A percentile compares a stretch with the other conserved stretches of the same genome.
These are phyloP conservation scores for Ceyx melanurus DNA, from an alignment of 2,113 vertebrate species.

Conservation along the genomic window DNA sequence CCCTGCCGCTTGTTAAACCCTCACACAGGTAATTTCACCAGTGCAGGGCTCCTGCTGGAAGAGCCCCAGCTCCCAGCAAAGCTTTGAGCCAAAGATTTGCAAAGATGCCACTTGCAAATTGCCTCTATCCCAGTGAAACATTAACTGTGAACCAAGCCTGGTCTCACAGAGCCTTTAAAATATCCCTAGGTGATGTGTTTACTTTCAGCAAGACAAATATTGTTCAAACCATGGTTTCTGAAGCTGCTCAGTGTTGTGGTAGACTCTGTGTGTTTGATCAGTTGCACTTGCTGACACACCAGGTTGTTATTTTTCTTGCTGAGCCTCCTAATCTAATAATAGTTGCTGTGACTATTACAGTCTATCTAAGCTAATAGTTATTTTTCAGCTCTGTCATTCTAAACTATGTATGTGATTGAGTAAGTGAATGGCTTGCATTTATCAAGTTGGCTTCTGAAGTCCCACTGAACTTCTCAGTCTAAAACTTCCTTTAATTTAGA, in stretches of 20 bases:
- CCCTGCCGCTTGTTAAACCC: background rate
- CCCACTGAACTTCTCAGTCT: background rate
- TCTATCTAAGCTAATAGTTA: background rate
- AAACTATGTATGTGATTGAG: background rate
- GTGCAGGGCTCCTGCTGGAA: background rate
- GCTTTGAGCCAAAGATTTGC: background rate
- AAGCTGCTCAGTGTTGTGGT: background rate
- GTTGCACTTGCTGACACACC: background rate
- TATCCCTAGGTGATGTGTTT: background rate
- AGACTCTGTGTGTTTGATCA: background rate
- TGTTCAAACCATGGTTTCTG: background rate
- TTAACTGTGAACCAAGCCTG: background rate
- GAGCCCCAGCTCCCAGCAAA: background rate
- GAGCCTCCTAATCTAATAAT: background rate
- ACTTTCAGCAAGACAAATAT: constrained; percentile 24
- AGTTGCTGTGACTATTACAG: background rate
- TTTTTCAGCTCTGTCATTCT: background rate
- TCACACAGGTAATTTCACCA: background rate
- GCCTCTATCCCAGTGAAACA: background rate
- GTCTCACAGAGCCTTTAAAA: background rate
- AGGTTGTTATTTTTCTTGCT: background rate
- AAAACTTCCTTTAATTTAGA: background rate
- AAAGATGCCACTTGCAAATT: background rate
- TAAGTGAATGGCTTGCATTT: background rate
- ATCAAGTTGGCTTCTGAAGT: background rate